Percentiles rank a stretch among this genome's conserved stretches.
These are phyloP conservation scores for Eidolon helvum DNA, from an alignment of 2,113 vertebrate genomes.

Conservation along the genomic window DNA sequence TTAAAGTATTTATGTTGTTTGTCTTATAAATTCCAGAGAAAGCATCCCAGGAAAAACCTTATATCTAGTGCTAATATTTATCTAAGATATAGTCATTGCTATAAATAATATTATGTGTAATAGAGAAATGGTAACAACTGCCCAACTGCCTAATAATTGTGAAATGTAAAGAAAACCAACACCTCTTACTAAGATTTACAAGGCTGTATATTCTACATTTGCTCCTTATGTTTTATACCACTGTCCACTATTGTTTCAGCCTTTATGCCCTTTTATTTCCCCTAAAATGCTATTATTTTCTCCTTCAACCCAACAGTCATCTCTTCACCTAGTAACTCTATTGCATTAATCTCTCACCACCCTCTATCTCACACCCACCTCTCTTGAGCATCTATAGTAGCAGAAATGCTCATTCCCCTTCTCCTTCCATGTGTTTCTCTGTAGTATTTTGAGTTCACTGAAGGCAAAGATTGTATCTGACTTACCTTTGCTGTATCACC, in stretches of 20 bases:
- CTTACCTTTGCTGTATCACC: neutral
- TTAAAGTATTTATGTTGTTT: neutral
- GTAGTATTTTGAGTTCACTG: neutral
- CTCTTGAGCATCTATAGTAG: neutral
- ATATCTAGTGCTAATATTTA: neutral
- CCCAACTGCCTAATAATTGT: neutral
- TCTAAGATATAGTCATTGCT: neutral
- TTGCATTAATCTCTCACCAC: neutral
- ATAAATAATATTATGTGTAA: neutral
- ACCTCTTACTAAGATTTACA: neutral
- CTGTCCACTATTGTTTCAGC: neutral
- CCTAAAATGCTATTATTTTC: neutral
- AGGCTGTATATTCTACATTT: neutral
- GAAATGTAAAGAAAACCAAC: neutral
- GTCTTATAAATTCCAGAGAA: neutral
- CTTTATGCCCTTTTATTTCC: neutral
- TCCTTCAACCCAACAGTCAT: neutral
- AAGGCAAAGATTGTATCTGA: neutral
- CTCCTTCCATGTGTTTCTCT: neutral
- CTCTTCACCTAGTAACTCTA: neutral
- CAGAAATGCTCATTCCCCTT: neutral
- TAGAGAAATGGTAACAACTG: neutral
- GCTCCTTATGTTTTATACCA: neutral
- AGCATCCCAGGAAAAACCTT: neutral
- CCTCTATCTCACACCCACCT: fast-evolving